phyloP scores from a whole-genome alignment of 1,140 invertebrate species.

The Adoxophyes honmai region DNA sequence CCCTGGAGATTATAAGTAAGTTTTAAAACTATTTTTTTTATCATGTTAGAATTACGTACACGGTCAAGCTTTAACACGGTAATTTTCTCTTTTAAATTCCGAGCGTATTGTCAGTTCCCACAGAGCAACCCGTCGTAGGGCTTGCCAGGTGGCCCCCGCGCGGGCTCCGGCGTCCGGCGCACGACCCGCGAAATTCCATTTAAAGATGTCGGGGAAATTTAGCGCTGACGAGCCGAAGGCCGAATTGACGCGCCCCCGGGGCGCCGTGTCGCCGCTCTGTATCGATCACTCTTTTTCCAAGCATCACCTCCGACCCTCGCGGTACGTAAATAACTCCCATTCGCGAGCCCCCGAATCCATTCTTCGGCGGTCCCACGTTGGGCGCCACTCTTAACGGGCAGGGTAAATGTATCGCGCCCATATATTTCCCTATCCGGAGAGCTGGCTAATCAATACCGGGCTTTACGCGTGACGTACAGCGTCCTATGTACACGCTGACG shows the following conservation, averaged over 20 bases:
- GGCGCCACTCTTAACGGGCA: constrained; percentile 21
- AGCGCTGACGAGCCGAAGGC: constrained; percentile 69
- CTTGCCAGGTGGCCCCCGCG: constrained; percentile 35
- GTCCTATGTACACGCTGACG: background rate
- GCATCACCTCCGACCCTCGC: constrained; percentile 32
- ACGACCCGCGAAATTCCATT: constrained; percentile 69
- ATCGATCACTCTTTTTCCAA: constrained; percentile 54
- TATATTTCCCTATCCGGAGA: constrained; percentile 9
- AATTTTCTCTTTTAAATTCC: too few relatives aligned
- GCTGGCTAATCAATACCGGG: constrained; percentile 9
- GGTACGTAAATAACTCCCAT: constrained; percentile 47
- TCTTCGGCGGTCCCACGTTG: constrained; percentile 23
- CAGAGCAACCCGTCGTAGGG: constrained; percentile 13
- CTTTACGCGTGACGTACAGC: background rate
- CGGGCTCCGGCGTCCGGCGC: constrained; percentile 48
- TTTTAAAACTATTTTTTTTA: too few relatives aligned
- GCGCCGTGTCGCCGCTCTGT: constrained; percentile 39
- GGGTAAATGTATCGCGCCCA: constrained; percentile 9
- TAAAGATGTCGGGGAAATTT: constrained; percentile 75
- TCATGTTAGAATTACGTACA: too few relatives aligned
- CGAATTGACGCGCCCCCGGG: constrained; percentile 67
- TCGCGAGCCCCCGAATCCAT: constrained; percentile 22
- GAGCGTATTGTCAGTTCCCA: too few relatives aligned
- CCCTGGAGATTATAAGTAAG: too few relatives aligned
- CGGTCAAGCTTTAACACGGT: too few relatives aligned